Conservation (phyloP, 2,888 invertebrate genomes). For the Zygaena filipendulae region DNA sequence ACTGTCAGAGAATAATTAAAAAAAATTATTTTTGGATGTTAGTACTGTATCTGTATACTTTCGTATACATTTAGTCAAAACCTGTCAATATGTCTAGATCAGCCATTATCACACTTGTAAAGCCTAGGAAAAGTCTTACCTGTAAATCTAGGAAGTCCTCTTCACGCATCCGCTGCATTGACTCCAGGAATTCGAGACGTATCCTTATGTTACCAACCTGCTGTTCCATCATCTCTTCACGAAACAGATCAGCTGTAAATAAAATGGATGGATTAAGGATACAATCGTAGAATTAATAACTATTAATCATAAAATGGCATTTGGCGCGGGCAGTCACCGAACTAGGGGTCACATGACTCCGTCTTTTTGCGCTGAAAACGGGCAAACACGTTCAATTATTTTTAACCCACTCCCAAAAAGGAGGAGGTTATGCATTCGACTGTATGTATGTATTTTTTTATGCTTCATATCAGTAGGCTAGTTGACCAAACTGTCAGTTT, state of each 20-base stretch:
- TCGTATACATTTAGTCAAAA: too few species aligned
- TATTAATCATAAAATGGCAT: neutral
- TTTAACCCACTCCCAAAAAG: neutral
- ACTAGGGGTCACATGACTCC: slow-evolving; percentile 11
- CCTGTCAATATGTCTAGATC: too few species aligned
- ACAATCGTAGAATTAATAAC: slow-evolving; percentile 1
- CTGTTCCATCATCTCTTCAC: slow-evolving; percentile 74
- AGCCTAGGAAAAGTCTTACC: too few species aligned
- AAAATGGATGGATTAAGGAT: slow-evolving; percentile 8
- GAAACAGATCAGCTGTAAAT: slow-evolving; percentile 63
- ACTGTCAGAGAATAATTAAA: too few species aligned
- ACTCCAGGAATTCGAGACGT: slow-evolving; percentile 81
- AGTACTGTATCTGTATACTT: too few species aligned
- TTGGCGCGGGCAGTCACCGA: slow-evolving; percentile 11
- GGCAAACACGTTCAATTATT: too few species aligned
- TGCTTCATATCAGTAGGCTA: too few species aligned
- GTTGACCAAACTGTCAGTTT: too few species aligned
- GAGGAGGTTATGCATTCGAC: neutral
- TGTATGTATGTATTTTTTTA: neutral
- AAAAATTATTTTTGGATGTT: too few species aligned
- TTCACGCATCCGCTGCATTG: slow-evolving; percentile 79
- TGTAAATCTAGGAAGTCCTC: slow-evolving; percentile 75
- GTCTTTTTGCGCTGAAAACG: too few species aligned
- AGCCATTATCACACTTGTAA: too few species aligned
- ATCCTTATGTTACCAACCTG: slow-evolving; percentile 81